These are phyloP conservation scores for Phainopepla nitens DNA, from an alignment of 2,113 vertebrate genomes.

Conservation along the genomic window DNA sequence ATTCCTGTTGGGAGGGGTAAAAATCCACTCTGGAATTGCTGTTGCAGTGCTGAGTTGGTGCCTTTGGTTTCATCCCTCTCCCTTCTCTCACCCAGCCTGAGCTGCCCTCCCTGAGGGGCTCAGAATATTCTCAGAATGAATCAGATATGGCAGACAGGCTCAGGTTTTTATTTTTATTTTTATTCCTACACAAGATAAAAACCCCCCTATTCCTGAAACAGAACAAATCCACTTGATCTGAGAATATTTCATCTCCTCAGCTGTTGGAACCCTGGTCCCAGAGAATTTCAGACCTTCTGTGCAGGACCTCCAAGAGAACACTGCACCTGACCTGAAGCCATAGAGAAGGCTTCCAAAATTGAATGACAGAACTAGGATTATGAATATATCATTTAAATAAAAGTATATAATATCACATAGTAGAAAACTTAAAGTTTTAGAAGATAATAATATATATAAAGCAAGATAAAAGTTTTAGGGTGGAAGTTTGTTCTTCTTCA, in stretches of 20 bases:
- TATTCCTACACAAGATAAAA: background rate
- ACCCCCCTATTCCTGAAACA: background rate
- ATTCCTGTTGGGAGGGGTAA: background rate
- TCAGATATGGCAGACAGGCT: background rate
- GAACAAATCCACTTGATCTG: background rate
- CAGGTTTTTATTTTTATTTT: background rate
- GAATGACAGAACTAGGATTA: no score
- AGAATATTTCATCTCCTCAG: background rate
- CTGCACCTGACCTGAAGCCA: no score
- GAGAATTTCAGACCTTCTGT: no score
- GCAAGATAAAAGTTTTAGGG: no score
- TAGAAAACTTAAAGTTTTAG: no score
- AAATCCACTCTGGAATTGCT: background rate
- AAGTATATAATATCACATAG: no score
- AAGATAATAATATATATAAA: no score
- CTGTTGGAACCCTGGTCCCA: no score
- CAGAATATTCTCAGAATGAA: background rate
- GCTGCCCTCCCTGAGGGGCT: background rate
- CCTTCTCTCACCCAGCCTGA: background rate
- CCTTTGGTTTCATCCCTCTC: background rate
- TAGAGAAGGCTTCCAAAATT: no score
- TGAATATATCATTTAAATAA: no score
- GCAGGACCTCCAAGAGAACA: no score
- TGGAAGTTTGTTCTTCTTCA: no score
- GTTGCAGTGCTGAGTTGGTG: background rate